phyloP scores from a whole-genome alignment of 2,113 vertebrate genomes.

The Cavia aperea region DNA sequence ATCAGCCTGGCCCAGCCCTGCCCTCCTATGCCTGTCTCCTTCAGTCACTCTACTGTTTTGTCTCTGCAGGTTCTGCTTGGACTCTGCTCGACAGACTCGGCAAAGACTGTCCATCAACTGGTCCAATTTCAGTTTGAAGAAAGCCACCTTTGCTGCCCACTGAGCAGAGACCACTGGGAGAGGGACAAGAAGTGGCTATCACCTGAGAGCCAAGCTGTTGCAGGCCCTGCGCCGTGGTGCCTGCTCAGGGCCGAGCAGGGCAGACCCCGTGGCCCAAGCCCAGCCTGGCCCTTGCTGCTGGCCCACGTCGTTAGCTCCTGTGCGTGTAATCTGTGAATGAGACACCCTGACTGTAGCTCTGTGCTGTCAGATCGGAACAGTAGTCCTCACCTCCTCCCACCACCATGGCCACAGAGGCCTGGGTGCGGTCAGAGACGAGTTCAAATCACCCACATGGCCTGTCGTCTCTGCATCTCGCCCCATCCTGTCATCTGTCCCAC shows the following conservation, averaged over 20 bases:
- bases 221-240: constrained; percentile 84
- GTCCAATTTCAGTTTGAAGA: constrained; percentile 99
- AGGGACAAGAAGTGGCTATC: constrained; percentile 52
- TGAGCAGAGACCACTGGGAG: constrained; percentile 75
- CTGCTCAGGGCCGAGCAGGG: constrained; percentile 82
- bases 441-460: constrained; percentile 85
- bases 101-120: constrained; percentile 99
- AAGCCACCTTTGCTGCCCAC: constrained; percentile 95
- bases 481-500: constrained; percentile 77
- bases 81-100: constrained; percentile 95
- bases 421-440: constrained; percentile 79
- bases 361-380: constrained; percentile 74
- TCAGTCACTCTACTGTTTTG: background rate
- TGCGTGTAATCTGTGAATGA: constrained; percentile 90
- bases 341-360: constrained; percentile 83
- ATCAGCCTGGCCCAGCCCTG: accelerated
- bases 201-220: constrained; percentile 77
- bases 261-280: constrained; percentile 80
- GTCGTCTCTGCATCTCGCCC: constrained; percentile 80
- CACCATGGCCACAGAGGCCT: constrained; percentile 79
- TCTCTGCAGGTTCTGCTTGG: constrained; percentile 91
- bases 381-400: constrained; percentile 77
- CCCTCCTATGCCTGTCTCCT: background rate
- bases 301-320: constrained; percentile 85
- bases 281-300: constrained; percentile 81